phyloP scores from a whole-genome alignment of 2,113 vertebrate species.

The Camelus dromedarius region DNA sequence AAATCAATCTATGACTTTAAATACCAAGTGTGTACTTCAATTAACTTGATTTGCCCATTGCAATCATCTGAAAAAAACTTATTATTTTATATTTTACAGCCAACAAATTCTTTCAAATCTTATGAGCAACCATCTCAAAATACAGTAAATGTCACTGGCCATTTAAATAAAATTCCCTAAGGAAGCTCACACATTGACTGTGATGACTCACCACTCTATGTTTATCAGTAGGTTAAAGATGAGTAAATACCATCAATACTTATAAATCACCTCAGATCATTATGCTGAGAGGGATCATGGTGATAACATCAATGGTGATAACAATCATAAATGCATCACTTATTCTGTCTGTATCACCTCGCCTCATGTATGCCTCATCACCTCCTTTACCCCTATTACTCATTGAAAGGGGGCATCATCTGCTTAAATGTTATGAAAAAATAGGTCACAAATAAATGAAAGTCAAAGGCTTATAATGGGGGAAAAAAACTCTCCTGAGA shows the following conservation, averaged over 20 bases:
- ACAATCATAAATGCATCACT: not conserved
- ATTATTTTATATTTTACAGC: slow-evolving; percentile 49
- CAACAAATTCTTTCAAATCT: slow-evolving; percentile 45
- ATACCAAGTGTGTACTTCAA: not conserved
- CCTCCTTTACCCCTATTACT: slow-evolving; percentile 41
- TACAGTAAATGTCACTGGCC: not conserved
- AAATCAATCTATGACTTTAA: slow-evolving; percentile 41
- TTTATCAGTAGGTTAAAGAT: not conserved
- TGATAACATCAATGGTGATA: not conserved
- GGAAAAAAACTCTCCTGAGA: slow-evolving; percentile 37
- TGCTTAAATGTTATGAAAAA: slow-evolving; percentile 53
- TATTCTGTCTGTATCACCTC: not conserved
- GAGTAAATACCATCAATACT: slow-evolving; percentile 8
- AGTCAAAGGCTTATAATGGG: not conserved
- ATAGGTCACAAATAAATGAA: slow-evolving; percentile 55
- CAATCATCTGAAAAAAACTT: slow-evolving; percentile 30
- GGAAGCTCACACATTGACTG: not conserved
- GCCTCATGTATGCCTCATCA: slow-evolving; percentile 10
- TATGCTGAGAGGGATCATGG: not conserved
- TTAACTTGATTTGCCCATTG: slow-evolving; percentile 34
- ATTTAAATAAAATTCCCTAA: slow-evolving; percentile 49
- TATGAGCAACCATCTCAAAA: slow-evolving; percentile 20
- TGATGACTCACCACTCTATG: not conserved
- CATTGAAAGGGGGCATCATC: not conserved
- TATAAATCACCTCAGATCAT: slow-evolving; percentile 35